Conservation (phyloP, 2,113 vertebrate genomes). For the Notothenia rossii region DNA sequence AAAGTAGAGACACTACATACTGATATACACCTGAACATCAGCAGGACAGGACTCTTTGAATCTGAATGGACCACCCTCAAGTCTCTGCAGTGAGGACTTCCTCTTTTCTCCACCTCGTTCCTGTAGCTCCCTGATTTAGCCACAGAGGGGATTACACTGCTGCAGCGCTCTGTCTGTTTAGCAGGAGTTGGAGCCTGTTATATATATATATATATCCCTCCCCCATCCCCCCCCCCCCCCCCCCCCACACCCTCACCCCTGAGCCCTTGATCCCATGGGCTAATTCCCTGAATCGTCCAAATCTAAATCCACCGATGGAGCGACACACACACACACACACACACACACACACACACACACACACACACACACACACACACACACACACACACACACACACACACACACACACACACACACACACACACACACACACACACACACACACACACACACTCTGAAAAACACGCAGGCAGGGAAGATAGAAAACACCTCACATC, state of each 20-base stretch:
- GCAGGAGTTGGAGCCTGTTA: no score
- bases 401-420: conserved; percentile 43
- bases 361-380: conserved; percentile 45
- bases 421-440: conserved; percentile 41
- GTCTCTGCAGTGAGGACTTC: no score
- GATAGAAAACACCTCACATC: neutral
- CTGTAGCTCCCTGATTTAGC: no score
- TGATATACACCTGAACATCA: no score
- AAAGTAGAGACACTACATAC: no score
- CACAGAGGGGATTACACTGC: no score
- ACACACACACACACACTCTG: conserved; percentile 42
- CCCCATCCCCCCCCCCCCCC: no score
- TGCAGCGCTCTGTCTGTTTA: no score
- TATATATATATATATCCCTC: no score
- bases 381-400: conserved; percentile 41
- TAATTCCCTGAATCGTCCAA: conserved; percentile 82
- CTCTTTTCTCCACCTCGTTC: no score
- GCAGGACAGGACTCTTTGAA: no score
- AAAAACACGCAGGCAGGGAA: neutral
- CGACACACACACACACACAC: conserved; percentile 37
- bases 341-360: conserved; percentile 40
- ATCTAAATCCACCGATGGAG: conserved; percentile 79
- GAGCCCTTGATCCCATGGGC: conserved; percentile 80
- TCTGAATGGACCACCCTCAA: no score
- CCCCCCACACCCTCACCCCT: conserved; percentile 54